These are phyloP conservation scores for Parnassius mnemosyne DNA, from an alignment of 2,888 invertebrate species.

Conservation along the genomic window DNA sequence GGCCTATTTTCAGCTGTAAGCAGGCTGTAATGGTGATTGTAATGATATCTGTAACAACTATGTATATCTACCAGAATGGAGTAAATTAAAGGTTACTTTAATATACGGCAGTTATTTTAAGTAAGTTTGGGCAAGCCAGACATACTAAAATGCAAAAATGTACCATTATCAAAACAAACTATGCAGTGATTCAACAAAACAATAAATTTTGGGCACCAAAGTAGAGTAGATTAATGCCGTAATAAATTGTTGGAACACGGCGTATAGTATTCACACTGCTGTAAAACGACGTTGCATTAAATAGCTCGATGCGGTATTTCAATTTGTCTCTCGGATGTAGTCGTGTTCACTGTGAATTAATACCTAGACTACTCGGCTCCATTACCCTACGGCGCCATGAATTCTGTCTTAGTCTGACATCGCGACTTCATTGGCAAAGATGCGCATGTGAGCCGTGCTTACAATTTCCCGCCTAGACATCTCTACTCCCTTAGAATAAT, in stretches of 20 bases:
- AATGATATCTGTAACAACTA: too few relatives aligned
- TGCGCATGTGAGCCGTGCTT: constrained; percentile 36
- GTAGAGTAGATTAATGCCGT: constrained; percentile 17
- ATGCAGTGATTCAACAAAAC: constrained; percentile 5
- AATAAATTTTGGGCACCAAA: constrained; percentile 16
- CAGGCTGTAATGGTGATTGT: too few relatives aligned
- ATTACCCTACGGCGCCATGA: constrained; percentile 24
- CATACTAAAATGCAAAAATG: background rate
- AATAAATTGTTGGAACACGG: constrained; percentile 21
- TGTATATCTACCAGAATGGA: too few relatives aligned
- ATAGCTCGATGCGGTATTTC: constrained; percentile 24
- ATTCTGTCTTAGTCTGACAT: constrained; percentile 14
- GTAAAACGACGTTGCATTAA: constrained; percentile 16
- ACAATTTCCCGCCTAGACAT: constrained; percentile 45
- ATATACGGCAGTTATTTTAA: too few relatives aligned
- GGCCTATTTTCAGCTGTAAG: too few relatives aligned
- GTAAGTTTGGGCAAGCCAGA: background rate
- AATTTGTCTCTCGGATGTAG: constrained; percentile 18
- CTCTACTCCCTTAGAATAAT: constrained; percentile 38
- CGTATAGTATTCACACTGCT: constrained; percentile 13
- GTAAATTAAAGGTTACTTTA: too few relatives aligned
- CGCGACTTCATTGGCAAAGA: constrained; percentile 38
- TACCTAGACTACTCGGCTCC: constrained; percentile 16
- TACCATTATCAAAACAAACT: background rate
- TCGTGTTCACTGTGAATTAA: constrained; percentile 22